These are phyloP conservation scores for Zenarchopterus dispar DNA, from an alignment of 2,797 vertebrate genomes.

Conservation along the genomic window DNA sequence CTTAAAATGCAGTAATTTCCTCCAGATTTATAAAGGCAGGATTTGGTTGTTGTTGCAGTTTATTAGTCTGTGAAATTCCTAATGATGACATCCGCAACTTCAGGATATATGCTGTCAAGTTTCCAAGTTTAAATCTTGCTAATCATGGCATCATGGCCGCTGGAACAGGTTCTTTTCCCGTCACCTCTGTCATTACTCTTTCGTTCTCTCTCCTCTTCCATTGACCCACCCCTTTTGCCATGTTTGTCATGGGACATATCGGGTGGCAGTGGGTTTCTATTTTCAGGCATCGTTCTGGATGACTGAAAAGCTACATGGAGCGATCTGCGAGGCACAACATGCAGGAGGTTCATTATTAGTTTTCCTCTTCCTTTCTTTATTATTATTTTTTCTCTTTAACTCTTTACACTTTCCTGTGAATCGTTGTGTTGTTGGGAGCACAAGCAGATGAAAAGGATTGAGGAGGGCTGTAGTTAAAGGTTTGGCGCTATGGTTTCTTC, in stretches of 20 bases:
- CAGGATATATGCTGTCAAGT: constrained; percentile 17
- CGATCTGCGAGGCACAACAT: constrained; percentile 81
- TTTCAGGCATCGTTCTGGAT: constrained; percentile 89
- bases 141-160: constrained; percentile 80
- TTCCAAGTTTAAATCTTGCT: constrained; percentile 63
- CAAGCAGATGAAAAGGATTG: constrained; percentile 24
- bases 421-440: constrained; percentile 3
- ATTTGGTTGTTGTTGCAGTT: neutral
- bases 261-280: constrained; percentile 88
- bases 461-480: constrained; percentile 40
- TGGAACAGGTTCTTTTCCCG: constrained; percentile 42
- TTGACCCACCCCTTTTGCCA: constrained; percentile 84
- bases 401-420: constrained; percentile 22
- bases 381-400: constrained; percentile 1
- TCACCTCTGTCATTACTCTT: constrained; percentile 43
- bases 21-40: too few species aligned
- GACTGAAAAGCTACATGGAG: constrained; percentile 89
- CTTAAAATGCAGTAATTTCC: too few species aligned
- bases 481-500: constrained; percentile 15
- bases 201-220: constrained; percentile 19
- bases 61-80: constrained; percentile 15
- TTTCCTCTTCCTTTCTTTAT: constrained; percentile 30
- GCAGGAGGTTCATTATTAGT: constrained; percentile 80
- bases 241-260: constrained; percentile 90
- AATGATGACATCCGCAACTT: neutral